A percentile compares a stretch with the other conserved stretches of the same genome.
Conservation (phyloP, 2,888 invertebrate genomes). For the Aphelenchoides bicaudatus region DNA sequence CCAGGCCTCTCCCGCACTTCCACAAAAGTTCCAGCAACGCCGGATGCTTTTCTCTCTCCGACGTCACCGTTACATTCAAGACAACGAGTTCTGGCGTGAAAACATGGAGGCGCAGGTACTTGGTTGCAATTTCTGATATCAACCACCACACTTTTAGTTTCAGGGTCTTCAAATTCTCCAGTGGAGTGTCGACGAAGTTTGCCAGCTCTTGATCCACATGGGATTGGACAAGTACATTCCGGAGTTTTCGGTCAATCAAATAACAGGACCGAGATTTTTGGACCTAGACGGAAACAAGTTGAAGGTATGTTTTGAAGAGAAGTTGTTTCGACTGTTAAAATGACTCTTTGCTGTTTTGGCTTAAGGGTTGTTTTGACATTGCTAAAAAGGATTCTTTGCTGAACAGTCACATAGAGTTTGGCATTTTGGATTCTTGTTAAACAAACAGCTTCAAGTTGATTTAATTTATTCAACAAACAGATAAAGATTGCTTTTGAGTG, state of each 20-base stretch:
- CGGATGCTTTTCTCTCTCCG: conserved; percentile 55
- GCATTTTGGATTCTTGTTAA: too few species aligned
- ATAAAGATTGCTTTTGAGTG: too few species aligned
- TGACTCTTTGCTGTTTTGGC: not conserved
- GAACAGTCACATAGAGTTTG: too few species aligned
- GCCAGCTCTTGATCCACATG: conserved; percentile 60
- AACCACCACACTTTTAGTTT: not conserved
- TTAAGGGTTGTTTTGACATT: not conserved
- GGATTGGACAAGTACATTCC: conserved; percentile 75
- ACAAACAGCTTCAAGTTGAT: too few species aligned
- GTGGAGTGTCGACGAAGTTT: conserved; percentile 57
- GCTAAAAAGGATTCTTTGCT: too few species aligned
- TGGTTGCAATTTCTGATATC: not conserved
- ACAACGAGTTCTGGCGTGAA: conserved; percentile 59
- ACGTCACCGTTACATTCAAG: conserved; percentile 45
- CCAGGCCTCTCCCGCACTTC: conserved; percentile 55
- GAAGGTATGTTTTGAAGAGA: too few species aligned
- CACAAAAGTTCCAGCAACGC: conserved; percentile 51
- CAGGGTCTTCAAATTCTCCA: conserved; percentile 56
- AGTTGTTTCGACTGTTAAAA: not conserved
- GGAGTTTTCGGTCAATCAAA: conserved; percentile 80
- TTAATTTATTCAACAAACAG: too few species aligned
- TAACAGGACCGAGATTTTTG: conserved; percentile 81
- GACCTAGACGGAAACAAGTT: conserved; percentile 85
- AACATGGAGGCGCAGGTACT: conserved; percentile 35